phyloP scores from a whole-genome alignment of 2,888 invertebrate species.

The Andricus curvator region DNA sequence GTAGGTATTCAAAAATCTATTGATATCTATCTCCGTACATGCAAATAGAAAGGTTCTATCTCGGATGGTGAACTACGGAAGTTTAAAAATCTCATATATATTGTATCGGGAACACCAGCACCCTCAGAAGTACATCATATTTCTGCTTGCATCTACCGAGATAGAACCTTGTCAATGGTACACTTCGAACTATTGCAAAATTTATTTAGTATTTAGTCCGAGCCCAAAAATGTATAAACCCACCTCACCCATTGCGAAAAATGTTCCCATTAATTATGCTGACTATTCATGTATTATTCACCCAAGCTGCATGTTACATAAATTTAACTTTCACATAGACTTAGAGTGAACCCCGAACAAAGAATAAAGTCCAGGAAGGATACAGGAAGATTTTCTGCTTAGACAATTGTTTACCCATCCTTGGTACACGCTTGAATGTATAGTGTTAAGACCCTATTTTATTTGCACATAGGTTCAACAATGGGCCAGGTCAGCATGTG shows the following conservation, averaged over 20 bases:
- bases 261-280: constrained; percentile 12
- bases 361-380: constrained; percentile 18
- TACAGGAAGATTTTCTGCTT: constrained; percentile 39
- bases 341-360: constrained; percentile 3
- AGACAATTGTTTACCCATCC: constrained; percentile 36
- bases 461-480: constrained; percentile 41
- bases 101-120: too few relatives aligned
- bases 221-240: background rate
- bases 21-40: too few relatives aligned
- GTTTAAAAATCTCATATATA: too few relatives aligned
- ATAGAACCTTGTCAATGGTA: too few relatives aligned
- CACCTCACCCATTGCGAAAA: background rate
- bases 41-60: too few relatives aligned
- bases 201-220: background rate
- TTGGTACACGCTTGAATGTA: constrained; percentile 8
- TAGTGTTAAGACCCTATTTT: constrained; percentile 39
- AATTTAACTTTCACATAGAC: constrained; percentile 31
- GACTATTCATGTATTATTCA: background rate
- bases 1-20: too few relatives aligned
- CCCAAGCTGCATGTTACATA: constrained; percentile 15
- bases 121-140: too few relatives aligned
- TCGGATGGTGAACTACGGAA: too few relatives aligned
- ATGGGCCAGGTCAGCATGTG: constrained; percentile 50
- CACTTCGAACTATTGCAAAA: background rate
- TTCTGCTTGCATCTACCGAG: too few relatives aligned